Conservation (phyloP, 2,888 invertebrate genomes). For the Epinotia ramella region DNA sequence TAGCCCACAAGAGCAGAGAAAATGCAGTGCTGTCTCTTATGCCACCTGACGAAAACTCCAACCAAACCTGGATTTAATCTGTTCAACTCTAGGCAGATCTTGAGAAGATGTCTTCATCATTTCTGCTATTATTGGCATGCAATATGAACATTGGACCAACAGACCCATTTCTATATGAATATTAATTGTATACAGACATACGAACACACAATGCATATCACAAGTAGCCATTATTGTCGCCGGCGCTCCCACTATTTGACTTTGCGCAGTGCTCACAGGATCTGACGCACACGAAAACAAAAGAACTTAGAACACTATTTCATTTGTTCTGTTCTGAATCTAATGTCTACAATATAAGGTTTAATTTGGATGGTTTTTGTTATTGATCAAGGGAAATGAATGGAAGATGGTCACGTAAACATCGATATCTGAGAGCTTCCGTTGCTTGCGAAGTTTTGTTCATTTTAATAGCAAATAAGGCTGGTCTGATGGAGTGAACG, state of each 20-base stretch:
- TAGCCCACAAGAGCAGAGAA: no score
- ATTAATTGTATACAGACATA: constrained; percentile 5
- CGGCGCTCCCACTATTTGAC: constrained; percentile 40
- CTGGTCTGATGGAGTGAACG: background rate
- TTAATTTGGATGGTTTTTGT: background rate
- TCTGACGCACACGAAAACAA: constrained; percentile 1
- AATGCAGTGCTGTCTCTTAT: background rate
- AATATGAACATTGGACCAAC: background rate
- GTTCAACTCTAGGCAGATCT: background rate
- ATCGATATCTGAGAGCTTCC: constrained; percentile 37
- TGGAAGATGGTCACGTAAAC: constrained; percentile 12
- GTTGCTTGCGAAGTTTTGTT: constrained; percentile 16
- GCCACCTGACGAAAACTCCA: background rate
- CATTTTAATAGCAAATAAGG: constrained; percentile 15
- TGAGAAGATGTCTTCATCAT: no score
- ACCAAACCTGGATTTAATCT: no score
- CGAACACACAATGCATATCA: constrained; percentile 9
- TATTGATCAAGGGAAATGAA: background rate
- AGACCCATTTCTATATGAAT: background rate
- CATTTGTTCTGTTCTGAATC: background rate
- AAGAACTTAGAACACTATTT: background rate
- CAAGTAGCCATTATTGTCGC: constrained; percentile 36
- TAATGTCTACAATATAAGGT: background rate
- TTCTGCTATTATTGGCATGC: no score
- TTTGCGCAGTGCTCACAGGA: constrained; percentile 14